Base-by-base conservation (phyloP, 2,113 vertebrate genomes). In the Protomyctophum bolini region DNA sequence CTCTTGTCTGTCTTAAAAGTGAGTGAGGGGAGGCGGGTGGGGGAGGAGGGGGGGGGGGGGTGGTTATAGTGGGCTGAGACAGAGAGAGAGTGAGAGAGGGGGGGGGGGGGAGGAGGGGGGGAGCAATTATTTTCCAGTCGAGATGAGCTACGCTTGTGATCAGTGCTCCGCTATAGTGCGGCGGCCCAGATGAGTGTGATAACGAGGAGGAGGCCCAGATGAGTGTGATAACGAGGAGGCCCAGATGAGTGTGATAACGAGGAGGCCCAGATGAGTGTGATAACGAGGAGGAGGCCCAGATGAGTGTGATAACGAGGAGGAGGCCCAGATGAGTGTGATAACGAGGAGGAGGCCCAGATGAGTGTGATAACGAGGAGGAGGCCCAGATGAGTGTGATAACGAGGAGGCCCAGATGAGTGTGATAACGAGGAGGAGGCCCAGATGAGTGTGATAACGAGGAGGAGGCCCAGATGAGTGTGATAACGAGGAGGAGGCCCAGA, bases 281-380 rank as follows among this genome's bases (percentile, higher is more conserved):
- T 90, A 91, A 89, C 86, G 87, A 91, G 87, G 84, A n/a, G n/a
- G n/a, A n/a, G 88, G 88, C 89, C n/a, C n/a, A n/a, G 88, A 82
- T 75, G 76, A 83, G 73, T 87, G n/a, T n/a, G n/a, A n/a, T n/a
- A n/a, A n/a, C n/a, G n/a, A n/a, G n/a, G n/a, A n/a, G n/a, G 87
- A 78, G 80, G 82, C 79, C 82, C 65, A 89, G 86, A 90, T 87
- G 59, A 75, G 82, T 82, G 77, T 69, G 85, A 84, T 90, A 91
- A 89, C 86, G 87, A 91, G 87, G 84, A n/a, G n/a, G n/a, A n/a
- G 88, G 88, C 89, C n/a, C n/a, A n/a, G 88, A 82, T 75, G 76
- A 83, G 73, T 87, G n/a, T n/a, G n/a, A n/a, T n/a, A n/a, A n/a
- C n/a, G n/a, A n/a, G n/a, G n/a, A n/a, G n/a, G 87, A 78, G 80